Evolutionary conservation across 53 echinoderm and acorn worm species (phyloP).

Genomic region (Actinopyga echinites): DNA sequence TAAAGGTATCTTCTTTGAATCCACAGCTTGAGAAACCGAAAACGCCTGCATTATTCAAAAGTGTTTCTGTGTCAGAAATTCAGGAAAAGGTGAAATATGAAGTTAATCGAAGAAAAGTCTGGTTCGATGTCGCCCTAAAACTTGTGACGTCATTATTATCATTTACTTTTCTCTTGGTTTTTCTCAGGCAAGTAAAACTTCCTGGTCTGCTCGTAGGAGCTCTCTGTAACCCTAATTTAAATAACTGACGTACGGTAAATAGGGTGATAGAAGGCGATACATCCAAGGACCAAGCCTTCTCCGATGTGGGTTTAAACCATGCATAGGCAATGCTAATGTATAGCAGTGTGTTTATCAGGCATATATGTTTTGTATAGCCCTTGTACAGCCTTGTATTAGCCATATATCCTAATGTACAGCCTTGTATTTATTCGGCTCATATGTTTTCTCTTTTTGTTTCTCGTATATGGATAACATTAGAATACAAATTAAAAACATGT

Average conservation of each 20-base stretch:
- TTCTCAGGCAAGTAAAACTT: conserved; percentile 64
- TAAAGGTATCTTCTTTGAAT: not conserved
- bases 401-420: too few relatives aligned
- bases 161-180: conserved; percentile 79
- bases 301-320: too few relatives aligned
- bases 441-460: not conserved
- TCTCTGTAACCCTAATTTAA: not conserved
- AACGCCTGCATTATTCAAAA: conserved; percentile 48
- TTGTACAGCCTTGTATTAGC: too few relatives aligned
- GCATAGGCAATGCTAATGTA: too few relatives aligned
- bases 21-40: conserved; percentile 52
- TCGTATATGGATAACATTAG: too few relatives aligned
- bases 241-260: too few relatives aligned
- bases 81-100: conserved; percentile 65
- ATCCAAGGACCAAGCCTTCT: too few relatives aligned
- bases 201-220: not conserved
- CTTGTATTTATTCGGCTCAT: too few relatives aligned
- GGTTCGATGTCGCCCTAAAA: conserved; percentile 59
- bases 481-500: too few relatives aligned
- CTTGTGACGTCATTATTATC: conserved; percentile 61
- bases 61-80: conserved; percentile 59
- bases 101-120: conserved; percentile 57
- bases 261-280: too few relatives aligned
- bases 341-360: too few relatives aligned
- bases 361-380: too few relatives aligned